Base-by-base conservation (phyloP, 2,797 vertebrate genomes). In the Selene dorsalis region DNA sequence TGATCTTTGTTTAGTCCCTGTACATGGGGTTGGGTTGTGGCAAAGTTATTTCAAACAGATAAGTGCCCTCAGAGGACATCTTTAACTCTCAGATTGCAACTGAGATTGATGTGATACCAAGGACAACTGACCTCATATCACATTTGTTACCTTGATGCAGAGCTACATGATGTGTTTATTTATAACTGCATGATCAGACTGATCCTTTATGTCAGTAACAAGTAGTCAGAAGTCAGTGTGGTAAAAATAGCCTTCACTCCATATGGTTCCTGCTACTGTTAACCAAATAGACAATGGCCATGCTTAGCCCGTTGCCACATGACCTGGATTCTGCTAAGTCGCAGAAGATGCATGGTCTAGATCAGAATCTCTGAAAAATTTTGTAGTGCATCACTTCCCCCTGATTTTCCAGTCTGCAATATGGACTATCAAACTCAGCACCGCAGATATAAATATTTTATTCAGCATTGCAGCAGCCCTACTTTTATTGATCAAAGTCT, bases 401-500 rank as follows among this genome's bases (percentile, higher is more conserved):
- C 43, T 30, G 59, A 59, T n/a, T 38, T 53, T 10, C 28, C 3
- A 11, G 9, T 47, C 1, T 45, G 24, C n/a, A n/a, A n/a, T n/a
- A n/a, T n/a, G n/a, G n/a, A 59, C 7, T 52, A 20, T 13, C 17
- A 11, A 60, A 24, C 16, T 9, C 26, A 26, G 41, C 39, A 50
- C 18, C 55, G 60, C 35, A 61, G n/a, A 39, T 75, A 41, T 66
- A 55, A n/a, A n/a, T 68, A 59, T 69, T 70, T 61, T 26, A 32
- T 73, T 73, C 43, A 35, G 32, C 13, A 78, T 57, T 28, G 32
- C 22, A 67, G 22, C 5, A 65, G 22, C 45, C 14, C 69, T 69
- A 70, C 17, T 60, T 14, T 58, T 59, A 88, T 86, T 63, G 82
- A 89, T 90, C 50, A 50, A 26, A 24, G 45, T 22, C 2, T 69